Evolutionary conservation across 2,113 vertebrate genomes (phyloP), one percentile per base, ranked within the genome.

Genomic region (Rostratula benghalensis): DNA sequence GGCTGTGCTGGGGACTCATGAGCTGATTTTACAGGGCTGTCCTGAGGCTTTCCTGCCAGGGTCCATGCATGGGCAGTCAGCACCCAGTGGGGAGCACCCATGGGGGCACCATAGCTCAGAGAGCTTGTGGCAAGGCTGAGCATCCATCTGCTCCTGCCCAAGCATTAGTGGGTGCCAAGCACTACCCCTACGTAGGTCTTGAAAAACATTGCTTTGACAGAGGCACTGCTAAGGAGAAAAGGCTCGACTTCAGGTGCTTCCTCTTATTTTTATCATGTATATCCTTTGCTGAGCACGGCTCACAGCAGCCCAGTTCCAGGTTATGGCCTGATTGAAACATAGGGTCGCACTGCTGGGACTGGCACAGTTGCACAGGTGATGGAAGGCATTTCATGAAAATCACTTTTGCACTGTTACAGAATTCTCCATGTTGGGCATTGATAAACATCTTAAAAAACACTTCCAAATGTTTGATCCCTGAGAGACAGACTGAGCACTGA

Each of bases 91-190:
- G 1, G 25, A 48, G 51, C 37, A 50, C 24, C 48, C 75, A 17
- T 2, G 12, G 67, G 67, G 63, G 71, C 53, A 46, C 11, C 22
- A 41, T 24, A 80, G 33, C 54, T 81, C 12, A 3, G 33, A 78
- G 41, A 45, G 5, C 13, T 73, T 83, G 39, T 13, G n/a, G 22
- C 11, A 4, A 76, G 57, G 39, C 63, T 68, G 53, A 45, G 39
- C 19, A 80, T 21, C 3, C 1, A 13, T 10, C 57, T 57, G 37
- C 37, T 71, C 39, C 75, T 2, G 2, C 10, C 21, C 0, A 0
- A 35, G 30, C 76, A 25, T 12, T 4, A 15, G 28, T 73, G 73
- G 33, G 54, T 87, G 22, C 27, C 22, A 41, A 50, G 46, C 30
- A 87, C 27, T 27, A 31, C 4, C 27, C 50, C 11, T 46, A 11